Evolutionary conservation across 2,113 vertebrate genomes (phyloP).

Genomic region (Cebus imitator): DNA sequence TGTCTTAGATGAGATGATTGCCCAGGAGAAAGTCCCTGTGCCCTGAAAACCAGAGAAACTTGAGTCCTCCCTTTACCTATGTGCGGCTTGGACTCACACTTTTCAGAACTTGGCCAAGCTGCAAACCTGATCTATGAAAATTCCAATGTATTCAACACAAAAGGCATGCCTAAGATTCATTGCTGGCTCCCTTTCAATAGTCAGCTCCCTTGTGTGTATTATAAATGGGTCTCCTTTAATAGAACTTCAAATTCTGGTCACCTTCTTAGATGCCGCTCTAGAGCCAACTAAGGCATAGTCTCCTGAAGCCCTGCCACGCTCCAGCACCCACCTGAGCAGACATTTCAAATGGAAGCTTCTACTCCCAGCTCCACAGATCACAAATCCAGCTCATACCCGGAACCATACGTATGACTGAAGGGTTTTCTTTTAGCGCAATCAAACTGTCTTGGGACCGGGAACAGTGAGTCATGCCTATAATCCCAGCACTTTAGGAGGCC

Average conservation of each 20-base stretch:
- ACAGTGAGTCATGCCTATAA: no score
- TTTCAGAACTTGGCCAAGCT: background rate
- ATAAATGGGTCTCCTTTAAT: background rate
- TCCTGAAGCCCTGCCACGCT: no score
- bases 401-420: background rate
- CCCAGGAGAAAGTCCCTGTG: conserved; percentile 28
- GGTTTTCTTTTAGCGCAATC: background rate
- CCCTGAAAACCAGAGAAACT: background rate
- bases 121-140: background rate
- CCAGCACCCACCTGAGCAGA: background rate
- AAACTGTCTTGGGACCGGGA: background rate
- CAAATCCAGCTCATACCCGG: background rate
- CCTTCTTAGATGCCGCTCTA: background rate
- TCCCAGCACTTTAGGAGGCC: no score
- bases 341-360: background rate
- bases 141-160: background rate
- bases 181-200: background rate
- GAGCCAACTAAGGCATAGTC: background rate
- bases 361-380: background rate
- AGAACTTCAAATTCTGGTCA: background rate
- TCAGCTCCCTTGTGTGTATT: background rate
- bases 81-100: background rate
- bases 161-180: background rate
- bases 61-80: background rate
- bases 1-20: background rate